These are phyloP conservation scores for Bathynomus jamesi DNA, from an alignment of 1,140 invertebrate species.

Conservation along the genomic window DNA sequence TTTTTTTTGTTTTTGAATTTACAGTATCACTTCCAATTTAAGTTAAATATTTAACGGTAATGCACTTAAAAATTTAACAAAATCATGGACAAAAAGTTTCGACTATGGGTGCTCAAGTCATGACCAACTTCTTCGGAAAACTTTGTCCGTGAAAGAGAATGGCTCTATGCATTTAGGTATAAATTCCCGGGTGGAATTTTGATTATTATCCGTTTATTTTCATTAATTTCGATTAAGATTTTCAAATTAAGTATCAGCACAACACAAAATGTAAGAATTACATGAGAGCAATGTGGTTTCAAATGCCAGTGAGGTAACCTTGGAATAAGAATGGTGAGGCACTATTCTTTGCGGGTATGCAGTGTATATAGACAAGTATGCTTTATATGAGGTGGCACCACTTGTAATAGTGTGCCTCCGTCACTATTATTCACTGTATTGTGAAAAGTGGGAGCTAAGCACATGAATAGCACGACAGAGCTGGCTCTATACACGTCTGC, in stretches of 20 bases:
- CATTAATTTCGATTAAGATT: too few relatives aligned
- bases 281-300: too few relatives aligned
- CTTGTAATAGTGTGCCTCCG: constrained; percentile 16
- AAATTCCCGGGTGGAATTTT: neutral
- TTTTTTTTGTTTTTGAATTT: neutral
- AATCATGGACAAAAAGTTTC: neutral
- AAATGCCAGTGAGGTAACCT: neutral
- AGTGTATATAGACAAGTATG: neutral
- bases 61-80: too few relatives aligned
- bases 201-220: neutral
- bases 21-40: too few relatives aligned
- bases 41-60: too few relatives aligned
- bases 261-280: too few relatives aligned
- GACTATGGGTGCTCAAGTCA: neutral
- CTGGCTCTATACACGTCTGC: constrained; percentile 41
- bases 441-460: constrained; percentile 35
- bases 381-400: constrained; percentile 12
- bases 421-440: constrained; percentile 37
- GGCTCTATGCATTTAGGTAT: too few relatives aligned
- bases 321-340: neutral
- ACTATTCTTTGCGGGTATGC: neutral
- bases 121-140: neutral
- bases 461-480: constrained; percentile 40
- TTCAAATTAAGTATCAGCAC: neutral
- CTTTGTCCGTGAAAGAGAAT: neutral